Evolutionary conservation across 2,888 invertebrate species (phyloP).

Genomic region (Lithophane socia): DNA sequence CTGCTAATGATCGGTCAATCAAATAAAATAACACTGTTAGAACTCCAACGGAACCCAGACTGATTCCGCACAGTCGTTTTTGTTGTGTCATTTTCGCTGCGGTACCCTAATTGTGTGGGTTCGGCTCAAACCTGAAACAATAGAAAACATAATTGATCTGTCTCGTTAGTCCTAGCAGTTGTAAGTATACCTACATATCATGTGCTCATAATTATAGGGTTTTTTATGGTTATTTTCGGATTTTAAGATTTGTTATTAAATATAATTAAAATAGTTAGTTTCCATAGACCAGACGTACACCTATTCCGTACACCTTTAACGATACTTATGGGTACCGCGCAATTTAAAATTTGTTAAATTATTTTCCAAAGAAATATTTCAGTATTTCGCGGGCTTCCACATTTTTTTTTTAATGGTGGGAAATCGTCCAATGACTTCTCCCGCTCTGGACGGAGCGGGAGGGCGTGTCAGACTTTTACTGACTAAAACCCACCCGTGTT

Average conservation of each 20-base stretch:
- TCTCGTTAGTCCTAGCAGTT: background rate
- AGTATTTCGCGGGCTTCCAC: too few relatives aligned
- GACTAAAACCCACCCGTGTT: too few relatives aligned
- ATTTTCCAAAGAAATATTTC: too few relatives aligned
- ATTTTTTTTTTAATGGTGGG: too few relatives aligned
- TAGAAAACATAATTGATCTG: background rate
- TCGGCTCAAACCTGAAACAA: slow-evolving; percentile 71
- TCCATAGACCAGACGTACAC: too few relatives aligned
- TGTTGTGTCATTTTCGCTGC: slow-evolving; percentile 71
- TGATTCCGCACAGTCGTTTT: slow-evolving; percentile 75
- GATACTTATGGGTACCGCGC: too few relatives aligned
- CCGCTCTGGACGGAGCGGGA: too few relatives aligned
- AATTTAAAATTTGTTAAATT: too few relatives aligned
- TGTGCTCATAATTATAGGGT: background rate
- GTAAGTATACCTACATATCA: background rate
- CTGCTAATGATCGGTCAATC: slow-evolving; percentile 81
- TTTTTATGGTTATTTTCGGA: background rate
- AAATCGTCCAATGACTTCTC: too few relatives aligned
- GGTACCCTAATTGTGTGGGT: slow-evolving; percentile 55
- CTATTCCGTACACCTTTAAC: too few relatives aligned
- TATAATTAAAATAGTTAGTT: background rate
- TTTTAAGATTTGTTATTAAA: background rate
- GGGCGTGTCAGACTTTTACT: too few relatives aligned
- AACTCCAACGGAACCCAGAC: slow-evolving; percentile 73
- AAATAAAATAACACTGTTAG: slow-evolving; percentile 78